These are phyloP conservation scores for Pterostichus madidus DNA, from an alignment of 2,888 invertebrate genomes.

Conservation along the genomic window DNA sequence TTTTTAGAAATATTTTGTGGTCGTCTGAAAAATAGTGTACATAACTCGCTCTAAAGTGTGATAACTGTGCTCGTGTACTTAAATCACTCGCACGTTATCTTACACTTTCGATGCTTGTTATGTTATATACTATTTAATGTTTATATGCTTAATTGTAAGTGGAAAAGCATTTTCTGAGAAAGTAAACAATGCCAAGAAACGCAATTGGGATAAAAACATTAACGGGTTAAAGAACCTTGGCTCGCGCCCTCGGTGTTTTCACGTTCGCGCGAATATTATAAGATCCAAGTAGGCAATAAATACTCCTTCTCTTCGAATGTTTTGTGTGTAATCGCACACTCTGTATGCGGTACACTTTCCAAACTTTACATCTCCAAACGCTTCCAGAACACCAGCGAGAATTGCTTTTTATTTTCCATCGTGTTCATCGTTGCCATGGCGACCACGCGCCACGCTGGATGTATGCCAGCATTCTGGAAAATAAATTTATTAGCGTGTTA, in stretches of 20 bases:
- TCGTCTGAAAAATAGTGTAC: too few relatives aligned
- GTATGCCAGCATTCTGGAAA: constrained; percentile 8
- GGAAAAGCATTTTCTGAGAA: background rate
- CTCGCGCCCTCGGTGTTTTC: background rate
- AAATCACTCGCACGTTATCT: too few relatives aligned
- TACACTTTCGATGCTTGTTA: too few relatives aligned
- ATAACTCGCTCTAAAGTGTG: too few relatives aligned
- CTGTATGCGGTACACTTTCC: constrained; percentile 41
- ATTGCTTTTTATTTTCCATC: constrained; percentile 35
- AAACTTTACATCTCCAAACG: constrained; percentile 36
- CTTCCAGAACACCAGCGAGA: constrained; percentile 15
- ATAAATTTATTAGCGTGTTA: constrained; percentile 32
- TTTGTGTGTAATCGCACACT: constrained; percentile 27
- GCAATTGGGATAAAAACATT: background rate
- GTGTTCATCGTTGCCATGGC: background rate
- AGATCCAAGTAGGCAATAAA: constrained; percentile 47
- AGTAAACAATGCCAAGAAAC: background rate
- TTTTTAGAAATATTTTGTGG: too few relatives aligned
- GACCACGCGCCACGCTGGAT: background rate
- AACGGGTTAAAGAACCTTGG: background rate
- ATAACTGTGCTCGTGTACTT: too few relatives aligned
- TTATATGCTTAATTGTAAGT: background rate
- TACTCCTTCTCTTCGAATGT: constrained; percentile 16
- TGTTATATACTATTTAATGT: too few relatives aligned
- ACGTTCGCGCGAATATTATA: constrained; percentile 22